Conservation (phyloP, 1,140 invertebrate species). For the Arion vulgaris region DNA sequence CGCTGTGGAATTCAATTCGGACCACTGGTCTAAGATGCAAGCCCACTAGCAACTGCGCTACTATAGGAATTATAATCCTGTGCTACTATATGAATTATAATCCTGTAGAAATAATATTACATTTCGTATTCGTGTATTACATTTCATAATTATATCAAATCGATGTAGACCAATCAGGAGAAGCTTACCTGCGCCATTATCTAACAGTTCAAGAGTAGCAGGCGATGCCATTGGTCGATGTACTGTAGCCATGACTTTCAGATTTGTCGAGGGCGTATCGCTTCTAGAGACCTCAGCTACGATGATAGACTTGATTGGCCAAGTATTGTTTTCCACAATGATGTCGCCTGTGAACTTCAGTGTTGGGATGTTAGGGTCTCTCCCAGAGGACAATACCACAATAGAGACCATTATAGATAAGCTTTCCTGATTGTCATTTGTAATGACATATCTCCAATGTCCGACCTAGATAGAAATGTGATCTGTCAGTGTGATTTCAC, state of each 20-base stretch:
- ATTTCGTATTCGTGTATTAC: no score
- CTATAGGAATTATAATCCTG: no score
- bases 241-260: conserved; percentile 27
- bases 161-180: no score
- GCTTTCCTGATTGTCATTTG: neutral
- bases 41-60: no score
- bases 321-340: conserved; percentile 13
- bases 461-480: conserved; percentile 17
- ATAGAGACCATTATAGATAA: neutral
- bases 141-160: no score
- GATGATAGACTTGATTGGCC: conserved; percentile 13
- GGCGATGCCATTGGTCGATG: conserved; percentile 9
- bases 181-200: conserved; percentile 24
- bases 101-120: no score
- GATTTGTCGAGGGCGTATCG: neutral
- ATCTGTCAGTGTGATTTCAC: no score
- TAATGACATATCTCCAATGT: neutral
- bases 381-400: neutral
- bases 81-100: no score
- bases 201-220: conserved; percentile 7
- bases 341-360: conserved; percentile 13
- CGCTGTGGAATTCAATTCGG: no score
- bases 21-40: no score
- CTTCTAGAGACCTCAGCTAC: neutral
- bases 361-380: neutral